phyloP scores from a whole-genome alignment of 2,888 invertebrate species.

The Ganaspis brasiliensis region DNA sequence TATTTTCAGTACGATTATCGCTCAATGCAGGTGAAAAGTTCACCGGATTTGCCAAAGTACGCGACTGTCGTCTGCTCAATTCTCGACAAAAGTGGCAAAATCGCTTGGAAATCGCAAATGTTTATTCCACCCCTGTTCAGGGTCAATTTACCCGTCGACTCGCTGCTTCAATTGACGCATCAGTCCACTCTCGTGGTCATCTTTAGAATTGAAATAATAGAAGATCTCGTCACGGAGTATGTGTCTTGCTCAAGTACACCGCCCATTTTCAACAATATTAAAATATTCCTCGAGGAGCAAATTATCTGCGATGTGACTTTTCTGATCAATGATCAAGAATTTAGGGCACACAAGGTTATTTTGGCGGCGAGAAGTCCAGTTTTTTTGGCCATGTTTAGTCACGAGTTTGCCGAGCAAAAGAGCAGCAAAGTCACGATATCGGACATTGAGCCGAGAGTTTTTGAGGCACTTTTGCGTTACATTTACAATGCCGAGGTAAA shows the following conservation, averaged over 20 bases:
- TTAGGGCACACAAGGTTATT: slow-evolving; percentile 31
- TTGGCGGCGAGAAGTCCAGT: slow-evolving; percentile 45
- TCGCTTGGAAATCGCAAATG: background rate
- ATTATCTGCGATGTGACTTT: slow-evolving; percentile 30
- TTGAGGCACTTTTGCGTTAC: slow-evolving; percentile 47
- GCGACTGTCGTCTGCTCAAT: background rate
- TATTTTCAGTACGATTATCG: slow-evolving; percentile 5
- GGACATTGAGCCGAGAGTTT: slow-evolving; percentile 35
- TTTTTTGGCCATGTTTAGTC: slow-evolving; percentile 49
- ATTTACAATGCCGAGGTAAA: slow-evolving; percentile 46
- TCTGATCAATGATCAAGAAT: background rate
- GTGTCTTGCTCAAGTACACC: background rate
- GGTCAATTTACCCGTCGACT: background rate
- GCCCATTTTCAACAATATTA: background rate
- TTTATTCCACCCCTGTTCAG: slow-evolving; percentile 14
- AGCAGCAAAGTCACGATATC: slow-evolving; percentile 24
- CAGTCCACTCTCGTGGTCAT: background rate
- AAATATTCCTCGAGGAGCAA: slow-evolving; percentile 15
- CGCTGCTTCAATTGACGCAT: background rate
- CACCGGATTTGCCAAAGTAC: slow-evolving; percentile 20
- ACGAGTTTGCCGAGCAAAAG: slow-evolving; percentile 14
- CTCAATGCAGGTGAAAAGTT: background rate
- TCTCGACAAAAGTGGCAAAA: background rate
- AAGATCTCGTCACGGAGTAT: slow-evolving; percentile 11
- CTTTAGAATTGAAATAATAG: slow-evolving; percentile 25